Percentiles rank a stretch among this genome's conserved stretches.
phyloP scores from a whole-genome alignment of 2,888 invertebrate genomes.

The Meteorus cinctellus region DNA sequence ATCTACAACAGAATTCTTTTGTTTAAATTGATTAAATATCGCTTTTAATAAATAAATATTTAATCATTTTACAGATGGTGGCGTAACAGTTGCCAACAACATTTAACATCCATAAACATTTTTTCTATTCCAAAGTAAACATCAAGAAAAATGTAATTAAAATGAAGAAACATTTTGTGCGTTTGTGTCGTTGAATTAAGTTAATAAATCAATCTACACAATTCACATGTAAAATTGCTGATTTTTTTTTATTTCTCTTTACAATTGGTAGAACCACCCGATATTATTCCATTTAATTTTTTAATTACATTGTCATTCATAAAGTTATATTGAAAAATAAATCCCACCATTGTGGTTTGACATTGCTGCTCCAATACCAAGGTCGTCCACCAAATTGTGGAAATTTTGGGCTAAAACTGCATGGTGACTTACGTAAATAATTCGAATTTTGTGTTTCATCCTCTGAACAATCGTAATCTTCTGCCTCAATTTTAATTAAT shows the following conservation, averaged over 20 bases:
- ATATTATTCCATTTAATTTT: too few relatives aligned
- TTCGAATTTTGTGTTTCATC: constrained; percentile 14
- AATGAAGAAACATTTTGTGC: background rate
- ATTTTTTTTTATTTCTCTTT: background rate
- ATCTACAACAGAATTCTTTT: too few relatives aligned
- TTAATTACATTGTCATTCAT: background rate
- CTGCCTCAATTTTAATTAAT: constrained; percentile 35
- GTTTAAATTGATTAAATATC: too few relatives aligned
- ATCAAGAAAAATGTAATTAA: constrained; percentile 9
- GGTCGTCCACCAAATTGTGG: constrained; percentile 41
- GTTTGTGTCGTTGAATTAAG: constrained; percentile 10
- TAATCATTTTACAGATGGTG: background rate
- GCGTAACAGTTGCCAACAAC: background rate
- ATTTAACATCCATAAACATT: constrained; percentile 2
- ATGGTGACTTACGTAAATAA: constrained; percentile 45
- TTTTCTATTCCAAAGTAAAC: background rate
- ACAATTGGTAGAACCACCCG: background rate
- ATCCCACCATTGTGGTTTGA: constrained; percentile 42
- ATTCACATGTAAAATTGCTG: background rate
- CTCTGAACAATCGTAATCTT: constrained; percentile 47
- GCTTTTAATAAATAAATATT: background rate
- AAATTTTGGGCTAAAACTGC: constrained; percentile 38
- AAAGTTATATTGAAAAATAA: constrained; percentile 25
- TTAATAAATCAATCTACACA: constrained; percentile 35
- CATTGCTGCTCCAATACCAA: constrained; percentile 43